These are phyloP conservation scores for Anolis carolinensis DNA, from an alignment of 2,113 vertebrate species.

Conservation along the genomic window DNA sequence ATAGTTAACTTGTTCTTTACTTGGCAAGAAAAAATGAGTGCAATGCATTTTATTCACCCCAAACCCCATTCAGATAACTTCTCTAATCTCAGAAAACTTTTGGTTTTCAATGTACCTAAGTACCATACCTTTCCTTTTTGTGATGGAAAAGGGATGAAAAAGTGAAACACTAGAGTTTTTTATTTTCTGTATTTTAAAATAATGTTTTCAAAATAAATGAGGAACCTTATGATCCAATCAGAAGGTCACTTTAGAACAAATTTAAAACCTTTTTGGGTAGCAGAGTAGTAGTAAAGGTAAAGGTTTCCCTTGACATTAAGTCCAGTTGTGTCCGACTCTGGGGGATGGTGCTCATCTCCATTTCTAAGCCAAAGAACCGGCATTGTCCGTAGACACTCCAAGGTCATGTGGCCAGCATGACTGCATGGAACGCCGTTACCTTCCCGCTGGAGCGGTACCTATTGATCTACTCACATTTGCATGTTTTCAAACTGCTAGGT, in stretches of 20 bases:
- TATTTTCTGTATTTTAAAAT: not conserved
- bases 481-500: no score
- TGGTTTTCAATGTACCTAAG: not conserved
- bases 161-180: not conserved
- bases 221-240: not conserved
- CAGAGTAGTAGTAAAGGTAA: not conserved
- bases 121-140: not conserved
- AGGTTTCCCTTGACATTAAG: no score
- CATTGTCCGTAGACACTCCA: no score
- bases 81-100: not conserved
- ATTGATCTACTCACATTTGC: no score
- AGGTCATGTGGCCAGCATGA: no score
- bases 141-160: not conserved
- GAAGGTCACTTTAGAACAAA: not conserved
- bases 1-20: slow-evolving; percentile 28
- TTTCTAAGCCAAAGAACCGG: no score
- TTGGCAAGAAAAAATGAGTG: slow-evolving; percentile 8
- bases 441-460: no score
- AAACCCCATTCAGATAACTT: slow-evolving; percentile 6
- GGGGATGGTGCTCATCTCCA: no score
- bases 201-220: not conserved
- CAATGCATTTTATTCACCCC: not conserved
- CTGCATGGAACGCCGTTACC: no score
- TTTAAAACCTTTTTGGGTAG: not conserved
- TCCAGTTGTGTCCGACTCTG: no score